Conservation (phyloP, 2,797 vertebrate species). For the Sebastes minor region DNA sequence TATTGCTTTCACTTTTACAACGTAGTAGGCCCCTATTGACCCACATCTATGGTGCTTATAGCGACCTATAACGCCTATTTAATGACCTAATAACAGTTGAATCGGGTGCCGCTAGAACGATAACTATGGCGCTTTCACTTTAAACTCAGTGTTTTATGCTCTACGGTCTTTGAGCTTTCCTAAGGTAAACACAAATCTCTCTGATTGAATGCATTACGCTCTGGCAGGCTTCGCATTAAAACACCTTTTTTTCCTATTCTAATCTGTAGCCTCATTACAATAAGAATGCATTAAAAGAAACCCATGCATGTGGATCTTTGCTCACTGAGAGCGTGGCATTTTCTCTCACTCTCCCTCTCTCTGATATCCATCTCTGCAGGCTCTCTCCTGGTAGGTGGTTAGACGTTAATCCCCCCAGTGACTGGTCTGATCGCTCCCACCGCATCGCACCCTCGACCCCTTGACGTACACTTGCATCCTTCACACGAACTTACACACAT, state of each 20-base stretch:
- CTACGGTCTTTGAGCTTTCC: slow-evolving; percentile 19
- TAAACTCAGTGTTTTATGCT: slow-evolving; percentile 9
- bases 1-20: no score
- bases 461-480: slow-evolving; percentile 17
- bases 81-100: no score
- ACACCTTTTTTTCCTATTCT: slow-evolving; percentile 35
- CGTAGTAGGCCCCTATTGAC: no score
- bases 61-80: no score
- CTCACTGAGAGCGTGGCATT: background rate
- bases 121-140: slow-evolving; percentile 23
- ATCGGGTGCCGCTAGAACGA: background rate
- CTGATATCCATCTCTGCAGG: slow-evolving; percentile 59
- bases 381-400: slow-evolving; percentile 43
- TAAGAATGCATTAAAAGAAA: slow-evolving; percentile 58
- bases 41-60: no score
- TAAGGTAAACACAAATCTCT: slow-evolving; percentile 43
- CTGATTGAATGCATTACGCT: slow-evolving; percentile 38
- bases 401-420: slow-evolving; percentile 60
- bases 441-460: slow-evolving; percentile 1
- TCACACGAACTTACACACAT: slow-evolving; percentile 4
- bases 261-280: slow-evolving; percentile 68
- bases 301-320: slow-evolving; percentile 5
- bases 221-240: slow-evolving; percentile 29
- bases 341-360: background rate
- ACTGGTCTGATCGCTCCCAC: slow-evolving; percentile 61